Conservation (phyloP, 64 coral and sea anemone genomes). For the Exaiptasia diaphana region DNA sequence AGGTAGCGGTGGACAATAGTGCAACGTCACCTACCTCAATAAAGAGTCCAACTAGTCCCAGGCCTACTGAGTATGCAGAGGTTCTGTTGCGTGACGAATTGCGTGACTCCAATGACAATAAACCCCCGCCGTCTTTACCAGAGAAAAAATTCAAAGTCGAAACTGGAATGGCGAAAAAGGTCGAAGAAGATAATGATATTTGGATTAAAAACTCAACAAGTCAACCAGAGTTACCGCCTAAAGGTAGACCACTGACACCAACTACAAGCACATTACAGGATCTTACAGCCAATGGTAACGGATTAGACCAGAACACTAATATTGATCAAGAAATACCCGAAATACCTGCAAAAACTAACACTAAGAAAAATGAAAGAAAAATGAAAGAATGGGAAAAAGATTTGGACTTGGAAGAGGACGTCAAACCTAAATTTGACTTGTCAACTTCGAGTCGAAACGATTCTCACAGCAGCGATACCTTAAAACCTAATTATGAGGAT, state of each 20-base stretch:
- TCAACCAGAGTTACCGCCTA: neutral
- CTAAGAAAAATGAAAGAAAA: neutral
- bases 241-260: neutral
- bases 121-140: neutral
- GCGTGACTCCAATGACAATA: neutral
- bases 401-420: neutral
- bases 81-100: neutral
- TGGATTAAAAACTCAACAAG: constrained; percentile 32
- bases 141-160: neutral
- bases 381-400: neutral
- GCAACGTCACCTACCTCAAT: neutral
- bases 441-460: no score
- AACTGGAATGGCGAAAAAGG: neutral
- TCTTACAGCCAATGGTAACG: neutral
- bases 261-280: no score
- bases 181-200: neutral
- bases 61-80: constrained; percentile 47
- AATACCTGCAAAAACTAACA: neutral
- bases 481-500: constrained; percentile 48
- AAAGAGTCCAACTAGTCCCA: neutral
- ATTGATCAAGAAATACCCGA: no score
- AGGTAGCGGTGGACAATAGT: constrained; percentile 31
- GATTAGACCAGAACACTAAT: neutral
- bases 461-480: no score
- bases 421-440: no score